Base-by-base conservation (phyloP, 1,140 invertebrate genomes). In the Antheraea pernyi region DNA sequence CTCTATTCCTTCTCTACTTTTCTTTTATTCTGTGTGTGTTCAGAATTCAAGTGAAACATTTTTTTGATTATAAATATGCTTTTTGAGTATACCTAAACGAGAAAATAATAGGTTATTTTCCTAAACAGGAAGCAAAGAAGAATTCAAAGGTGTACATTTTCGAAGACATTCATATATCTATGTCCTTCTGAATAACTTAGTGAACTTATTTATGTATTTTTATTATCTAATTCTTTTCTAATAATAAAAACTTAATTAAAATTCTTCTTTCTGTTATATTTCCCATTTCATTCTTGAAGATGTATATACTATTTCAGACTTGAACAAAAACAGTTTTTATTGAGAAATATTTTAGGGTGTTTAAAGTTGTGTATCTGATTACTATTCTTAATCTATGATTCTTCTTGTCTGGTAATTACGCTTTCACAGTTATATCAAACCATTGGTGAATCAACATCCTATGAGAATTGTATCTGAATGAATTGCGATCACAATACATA, bases 141-240 rank as follows among this genome's bases (percentile, higher is more conserved):
- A 67, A 71, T 60, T 70, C 73, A 70, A 79, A 53, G 79, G 73
- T 79, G 64, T 85, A 84, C 73, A 63, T 88, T 60, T 36, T 85
- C 8, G 86, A 88, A 77, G 83, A 88, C 68, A 82, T 88, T 72
- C 82, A 73, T 22, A 85, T 88, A 69, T 81, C 79, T 36, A 70
- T 85, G 58, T 65, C 75, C 67, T 85, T 76, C 67, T 86, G 48
- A 74, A 39, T 36, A 18, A 67, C 7, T 30, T 53, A 59, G 11
- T 59, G 13, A 37, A n/a, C n/a, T n/a, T n/a, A n/a, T 59, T 67
- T 19, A 42, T 18, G 0, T 61, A 30, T 30, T 16, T 22, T 61
- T 61, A 5, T 61, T 30, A 22, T 30, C 11, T 5, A 9, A 22
- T 60, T 42, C 39, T 10, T 42, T 42, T 53, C 19, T 53, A 22